Conservation (phyloP, 2,797 vertebrate species). For the Peromyscus aztecus region DNA sequence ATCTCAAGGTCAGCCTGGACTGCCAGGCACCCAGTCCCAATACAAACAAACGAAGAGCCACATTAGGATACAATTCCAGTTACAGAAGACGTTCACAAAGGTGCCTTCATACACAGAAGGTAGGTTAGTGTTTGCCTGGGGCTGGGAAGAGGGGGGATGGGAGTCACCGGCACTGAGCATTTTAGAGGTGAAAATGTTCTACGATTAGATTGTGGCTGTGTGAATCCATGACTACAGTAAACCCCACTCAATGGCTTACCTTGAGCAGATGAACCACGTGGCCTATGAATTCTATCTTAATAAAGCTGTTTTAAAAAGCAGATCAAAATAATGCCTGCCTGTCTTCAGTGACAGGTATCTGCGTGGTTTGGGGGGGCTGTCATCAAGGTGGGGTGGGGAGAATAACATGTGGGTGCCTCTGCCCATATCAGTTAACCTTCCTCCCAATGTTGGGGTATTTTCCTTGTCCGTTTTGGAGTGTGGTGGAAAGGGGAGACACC, state of each 20-base stretch:
- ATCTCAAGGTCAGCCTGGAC: background rate
- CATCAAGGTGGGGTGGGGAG: accelerated
- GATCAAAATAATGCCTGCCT: background rate
- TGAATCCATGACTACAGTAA: background rate
- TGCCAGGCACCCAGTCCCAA: background rate
- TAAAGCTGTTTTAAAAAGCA: background rate
- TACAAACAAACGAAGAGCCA: background rate
- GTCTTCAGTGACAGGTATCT: background rate
- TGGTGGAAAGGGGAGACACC: background rate
- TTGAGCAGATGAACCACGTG: background rate
- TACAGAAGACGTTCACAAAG: background rate
- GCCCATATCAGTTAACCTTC: background rate
- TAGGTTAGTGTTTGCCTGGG: background rate
- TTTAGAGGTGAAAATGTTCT: background rate
- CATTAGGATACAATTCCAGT: background rate
- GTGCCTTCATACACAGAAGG: background rate
- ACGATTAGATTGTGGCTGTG: background rate
- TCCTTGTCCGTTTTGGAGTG: background rate
- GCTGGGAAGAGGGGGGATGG: accelerated
- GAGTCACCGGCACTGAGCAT: background rate
- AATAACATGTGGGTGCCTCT: accelerated
- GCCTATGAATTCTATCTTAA: background rate
- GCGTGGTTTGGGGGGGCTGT: background rate
- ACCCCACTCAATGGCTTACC: background rate
- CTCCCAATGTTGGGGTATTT: no score